phyloP scores from a whole-genome alignment of 2,113 vertebrate species.

The Sardina pilchardus region DNA sequence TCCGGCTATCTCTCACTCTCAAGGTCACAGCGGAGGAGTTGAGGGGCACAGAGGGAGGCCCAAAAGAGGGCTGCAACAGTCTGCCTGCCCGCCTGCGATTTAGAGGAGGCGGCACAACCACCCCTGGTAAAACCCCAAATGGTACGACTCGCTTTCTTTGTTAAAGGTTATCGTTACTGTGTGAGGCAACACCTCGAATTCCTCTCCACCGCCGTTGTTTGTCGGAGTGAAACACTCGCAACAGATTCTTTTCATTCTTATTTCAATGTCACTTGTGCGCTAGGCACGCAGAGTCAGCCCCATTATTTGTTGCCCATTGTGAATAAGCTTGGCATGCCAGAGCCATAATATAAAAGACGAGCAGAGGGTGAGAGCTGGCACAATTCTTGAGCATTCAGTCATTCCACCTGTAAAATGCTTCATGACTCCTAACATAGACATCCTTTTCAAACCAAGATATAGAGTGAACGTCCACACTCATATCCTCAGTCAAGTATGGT shows the following conservation, averaged over 20 bases:
- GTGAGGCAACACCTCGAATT: neutral
- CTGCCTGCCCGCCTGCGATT: neutral
- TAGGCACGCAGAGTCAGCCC: neutral
- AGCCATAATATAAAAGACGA: neutral
- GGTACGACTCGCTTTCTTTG: neutral
- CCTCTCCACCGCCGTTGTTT: neutral
- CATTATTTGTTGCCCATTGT: neutral
- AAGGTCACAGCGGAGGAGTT: slow-evolving; percentile 43
- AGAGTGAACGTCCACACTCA: neutral
- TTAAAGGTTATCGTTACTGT: neutral
- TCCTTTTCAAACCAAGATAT: neutral
- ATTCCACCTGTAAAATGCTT: neutral
- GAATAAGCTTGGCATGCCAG: neutral
- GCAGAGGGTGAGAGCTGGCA: neutral
- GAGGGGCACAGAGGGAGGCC: slow-evolving; percentile 36
- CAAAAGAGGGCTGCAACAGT: neutral
- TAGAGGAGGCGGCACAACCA: slow-evolving; percentile 23
- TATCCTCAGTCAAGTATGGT: neutral
- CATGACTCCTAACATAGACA: neutral
- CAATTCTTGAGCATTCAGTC: neutral
- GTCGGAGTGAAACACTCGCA: neutral
- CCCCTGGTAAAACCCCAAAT: neutral
- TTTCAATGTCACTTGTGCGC: neutral
- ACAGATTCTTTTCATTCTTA: neutral
- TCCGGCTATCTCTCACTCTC: slow-evolving; percentile 38